These are phyloP conservation scores for Diarsia brunnea DNA, from an alignment of 2,888 invertebrate species.

Conservation along the genomic window DNA sequence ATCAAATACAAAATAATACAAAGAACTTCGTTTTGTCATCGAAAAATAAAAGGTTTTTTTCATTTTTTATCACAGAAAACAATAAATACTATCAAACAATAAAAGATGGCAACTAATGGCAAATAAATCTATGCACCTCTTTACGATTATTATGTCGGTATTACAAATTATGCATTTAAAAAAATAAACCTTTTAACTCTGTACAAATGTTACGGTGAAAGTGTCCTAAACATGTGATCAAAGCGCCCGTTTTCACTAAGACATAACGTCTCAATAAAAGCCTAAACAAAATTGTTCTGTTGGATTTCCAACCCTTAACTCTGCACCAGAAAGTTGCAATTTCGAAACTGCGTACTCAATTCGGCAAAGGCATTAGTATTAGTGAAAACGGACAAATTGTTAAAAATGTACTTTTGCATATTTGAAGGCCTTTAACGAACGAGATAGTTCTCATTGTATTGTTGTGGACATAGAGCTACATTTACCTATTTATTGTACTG, in stretches of 20 bases:
- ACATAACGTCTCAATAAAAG: neutral
- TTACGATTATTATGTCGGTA: constrained; percentile 65
- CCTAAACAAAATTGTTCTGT: neutral
- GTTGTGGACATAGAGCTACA: constrained; percentile 8
- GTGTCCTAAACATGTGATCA: constrained; percentile 43
- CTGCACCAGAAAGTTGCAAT: neutral
- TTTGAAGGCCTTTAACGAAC: constrained; percentile 22
- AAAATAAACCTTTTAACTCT: constrained; percentile 49
- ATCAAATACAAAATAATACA: constrained; percentile 60
- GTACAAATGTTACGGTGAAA: constrained; percentile 45
- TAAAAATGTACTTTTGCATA: constrained; percentile 39
- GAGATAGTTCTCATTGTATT: constrained; percentile 16
- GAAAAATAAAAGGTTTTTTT: constrained; percentile 70
- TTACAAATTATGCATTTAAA: constrained; percentile 53
- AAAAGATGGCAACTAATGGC: constrained; percentile 85
- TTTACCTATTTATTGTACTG: constrained; percentile 18
- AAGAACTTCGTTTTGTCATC: constrained; percentile 64
- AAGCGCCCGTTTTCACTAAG: neutral
- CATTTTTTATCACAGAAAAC: constrained; percentile 87
- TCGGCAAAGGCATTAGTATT: neutral
- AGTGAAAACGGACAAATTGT: neutral
- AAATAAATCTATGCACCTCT: constrained; percentile 83
- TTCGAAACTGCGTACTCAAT: neutral
- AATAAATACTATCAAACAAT: constrained; percentile 87
- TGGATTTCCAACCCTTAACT: neutral